These are phyloP conservation scores for Acanthiza pusilla DNA, from an alignment of 2,797 vertebrate species.

Conservation along the genomic window DNA sequence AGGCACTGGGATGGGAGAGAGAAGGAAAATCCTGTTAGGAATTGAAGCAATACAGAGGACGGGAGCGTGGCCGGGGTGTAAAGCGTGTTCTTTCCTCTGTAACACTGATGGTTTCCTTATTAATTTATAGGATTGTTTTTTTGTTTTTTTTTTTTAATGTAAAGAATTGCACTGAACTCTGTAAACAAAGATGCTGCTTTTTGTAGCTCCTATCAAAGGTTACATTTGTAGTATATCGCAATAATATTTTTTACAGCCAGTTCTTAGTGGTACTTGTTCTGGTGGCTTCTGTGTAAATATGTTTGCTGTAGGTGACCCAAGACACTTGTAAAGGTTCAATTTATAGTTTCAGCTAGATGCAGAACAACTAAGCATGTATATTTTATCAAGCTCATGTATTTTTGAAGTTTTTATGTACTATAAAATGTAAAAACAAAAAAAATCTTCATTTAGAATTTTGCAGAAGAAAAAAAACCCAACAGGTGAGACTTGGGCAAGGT, in stretches of 20 bases:
- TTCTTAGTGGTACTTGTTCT: constrained; percentile 81
- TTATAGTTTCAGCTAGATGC: constrained; percentile 78
- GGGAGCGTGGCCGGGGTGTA: background rate
- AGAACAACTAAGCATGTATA: constrained; percentile 77
- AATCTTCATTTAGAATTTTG: constrained; percentile 37
- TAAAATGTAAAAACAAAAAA: constrained; percentile 68
- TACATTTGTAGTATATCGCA: constrained; percentile 97
- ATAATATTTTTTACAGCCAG: constrained; percentile 96
- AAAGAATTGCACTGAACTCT: constrained; percentile 98
- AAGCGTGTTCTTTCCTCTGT: constrained; percentile 69
- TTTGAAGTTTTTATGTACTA: constrained; percentile 74
- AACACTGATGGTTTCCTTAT: constrained; percentile 73
- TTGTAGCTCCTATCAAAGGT: constrained; percentile 88
- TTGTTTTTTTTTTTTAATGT: constrained; percentile 72
- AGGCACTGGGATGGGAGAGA: background rate
- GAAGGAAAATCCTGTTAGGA: background rate
- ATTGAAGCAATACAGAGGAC: constrained; percentile 57
- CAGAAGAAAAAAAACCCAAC: constrained; percentile 12
- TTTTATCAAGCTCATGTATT: constrained; percentile 83
- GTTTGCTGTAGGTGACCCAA: constrained; percentile 86
- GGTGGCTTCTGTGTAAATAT: constrained; percentile 93
- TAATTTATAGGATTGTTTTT: constrained; percentile 74
- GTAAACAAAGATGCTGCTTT: constrained; percentile 90
- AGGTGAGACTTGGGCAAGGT: background rate
- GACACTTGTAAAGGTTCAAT: constrained; percentile 84